These are phyloP conservation scores for Drosophila trapezifrons DNA, from an alignment of 1,140 invertebrate genomes.

Conservation along the genomic window DNA sequence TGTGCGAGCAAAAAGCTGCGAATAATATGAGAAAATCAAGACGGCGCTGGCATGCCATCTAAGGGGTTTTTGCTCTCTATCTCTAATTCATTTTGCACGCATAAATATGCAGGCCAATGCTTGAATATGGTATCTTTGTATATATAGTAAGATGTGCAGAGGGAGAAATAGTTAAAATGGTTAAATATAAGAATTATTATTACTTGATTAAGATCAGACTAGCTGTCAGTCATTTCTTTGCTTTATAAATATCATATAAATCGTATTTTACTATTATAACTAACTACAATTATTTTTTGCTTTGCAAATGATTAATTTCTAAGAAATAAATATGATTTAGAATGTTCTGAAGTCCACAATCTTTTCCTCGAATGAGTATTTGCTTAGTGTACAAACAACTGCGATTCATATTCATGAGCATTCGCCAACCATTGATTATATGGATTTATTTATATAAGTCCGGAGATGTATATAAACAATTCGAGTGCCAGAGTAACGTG, in stretches of 20 bases:
- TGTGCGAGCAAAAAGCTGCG: slow-evolving; percentile 53
- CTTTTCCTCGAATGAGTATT: slow-evolving; percentile 2
- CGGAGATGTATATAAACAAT: slow-evolving; percentile 28
- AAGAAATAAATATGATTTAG: not conserved
- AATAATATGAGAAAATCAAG: slow-evolving; percentile 51
- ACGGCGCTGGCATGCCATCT: slow-evolving; percentile 26
- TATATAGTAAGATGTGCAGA: slow-evolving; percentile 10
- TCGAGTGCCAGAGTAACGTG: slow-evolving; percentile 51
- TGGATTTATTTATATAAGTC: slow-evolving; percentile 56
- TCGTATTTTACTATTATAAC: too few species aligned
- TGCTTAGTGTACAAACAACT: slow-evolving; percentile 5
- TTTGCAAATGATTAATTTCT: not conserved
- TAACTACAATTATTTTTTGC: not conserved
- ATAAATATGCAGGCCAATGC: slow-evolving; percentile 49
- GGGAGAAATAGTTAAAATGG: not conserved
- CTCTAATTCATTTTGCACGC: slow-evolving; percentile 14
- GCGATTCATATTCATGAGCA: slow-evolving; percentile 66
- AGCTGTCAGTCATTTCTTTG: too few species aligned
- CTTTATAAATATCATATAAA: too few species aligned
- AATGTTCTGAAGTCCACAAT: not conserved
- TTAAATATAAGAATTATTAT: too few species aligned
- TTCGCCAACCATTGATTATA: slow-evolving; percentile 43
- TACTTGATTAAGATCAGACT: too few species aligned
- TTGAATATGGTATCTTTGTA: slow-evolving; percentile 14
- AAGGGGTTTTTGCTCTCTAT: slow-evolving; percentile 9